These are phyloP conservation scores for Temnothorax unifasciatus DNA, from an alignment of 2,888 invertebrate genomes.

Conservation along the genomic window DNA sequence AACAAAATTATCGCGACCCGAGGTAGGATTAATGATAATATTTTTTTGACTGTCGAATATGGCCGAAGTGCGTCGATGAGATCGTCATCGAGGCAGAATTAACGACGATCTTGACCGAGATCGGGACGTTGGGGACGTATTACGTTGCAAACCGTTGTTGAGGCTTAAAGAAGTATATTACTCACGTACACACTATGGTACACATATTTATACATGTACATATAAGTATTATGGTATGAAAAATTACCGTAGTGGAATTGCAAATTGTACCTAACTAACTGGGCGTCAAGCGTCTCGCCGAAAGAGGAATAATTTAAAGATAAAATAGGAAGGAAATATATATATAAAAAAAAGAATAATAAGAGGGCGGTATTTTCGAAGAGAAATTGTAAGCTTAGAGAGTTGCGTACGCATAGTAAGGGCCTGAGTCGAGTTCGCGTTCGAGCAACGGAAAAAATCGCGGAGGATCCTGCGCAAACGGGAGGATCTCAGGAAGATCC, in stretches of 20 bases:
- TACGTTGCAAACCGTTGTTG: conserved; percentile 80
- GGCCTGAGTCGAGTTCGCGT: conserved; percentile 64
- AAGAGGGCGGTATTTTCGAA: conserved; percentile 74
- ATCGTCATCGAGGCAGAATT: conserved; percentile 48
- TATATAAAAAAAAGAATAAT: conserved; percentile 50
- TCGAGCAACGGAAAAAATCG: conserved; percentile 59
- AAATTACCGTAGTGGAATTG: conserved; percentile 76
- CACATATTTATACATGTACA: conserved; percentile 73
- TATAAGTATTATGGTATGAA: conserved; percentile 72
- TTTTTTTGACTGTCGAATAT: conserved; percentile 48
- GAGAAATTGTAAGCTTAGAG: conserved; percentile 64
- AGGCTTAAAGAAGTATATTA: conserved; percentile 81
- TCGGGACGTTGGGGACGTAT: conserved; percentile 74
- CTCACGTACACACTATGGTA: conserved; percentile 75
- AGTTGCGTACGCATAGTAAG: conserved; percentile 58
- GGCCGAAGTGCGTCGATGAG: conserved; percentile 30
- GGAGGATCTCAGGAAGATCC: not conserved
- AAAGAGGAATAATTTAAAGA: conserved; percentile 44
- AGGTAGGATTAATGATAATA: conserved; percentile 45
- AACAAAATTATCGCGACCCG: conserved; percentile 30
- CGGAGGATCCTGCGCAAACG: conserved; percentile 54
- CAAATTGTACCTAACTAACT: conserved; percentile 71
- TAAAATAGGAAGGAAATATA: not conserved
- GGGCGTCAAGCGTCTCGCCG: conserved; percentile 51
- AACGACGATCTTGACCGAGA: conserved; percentile 63